Conservation (phyloP, 2,797 vertebrate species). For the Falco naumanni region DNA sequence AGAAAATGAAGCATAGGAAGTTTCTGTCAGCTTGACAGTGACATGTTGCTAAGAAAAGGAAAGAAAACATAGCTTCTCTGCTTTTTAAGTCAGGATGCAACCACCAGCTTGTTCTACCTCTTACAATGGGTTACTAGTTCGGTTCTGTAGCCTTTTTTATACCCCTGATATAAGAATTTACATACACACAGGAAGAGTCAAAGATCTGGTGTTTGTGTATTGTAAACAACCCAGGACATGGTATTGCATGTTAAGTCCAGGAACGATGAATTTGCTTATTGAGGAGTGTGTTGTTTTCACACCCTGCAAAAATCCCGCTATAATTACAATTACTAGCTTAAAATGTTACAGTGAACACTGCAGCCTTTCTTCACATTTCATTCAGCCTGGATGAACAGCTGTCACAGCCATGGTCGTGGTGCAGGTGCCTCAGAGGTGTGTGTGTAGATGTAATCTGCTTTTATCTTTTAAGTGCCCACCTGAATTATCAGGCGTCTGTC, state of each 20-base stretch:
- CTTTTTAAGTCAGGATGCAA: neutral
- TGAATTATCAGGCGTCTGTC: conserved; percentile 37
- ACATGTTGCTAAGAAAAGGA: neutral
- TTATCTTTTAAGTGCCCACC: neutral
- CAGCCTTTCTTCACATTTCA: neutral
- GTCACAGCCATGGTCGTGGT: neutral
- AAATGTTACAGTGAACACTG: neutral
- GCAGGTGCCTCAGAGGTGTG: neutral
- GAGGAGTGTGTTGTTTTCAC: neutral
- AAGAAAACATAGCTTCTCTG: neutral
- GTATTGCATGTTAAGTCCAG: neutral
- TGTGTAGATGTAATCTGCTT: neutral
- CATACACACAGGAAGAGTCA: neutral
- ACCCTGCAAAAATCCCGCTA: neutral
- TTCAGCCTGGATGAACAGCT: neutral
- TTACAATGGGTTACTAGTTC: neutral
- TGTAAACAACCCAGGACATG: neutral
- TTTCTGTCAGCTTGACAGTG: neutral
- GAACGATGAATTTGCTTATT: neutral
- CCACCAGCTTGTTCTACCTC: neutral
- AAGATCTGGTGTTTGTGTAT: neutral
- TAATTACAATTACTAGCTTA: neutral
- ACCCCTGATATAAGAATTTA: neutral
- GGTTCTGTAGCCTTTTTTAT: neutral
- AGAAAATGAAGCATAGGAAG: neutral